Base-by-base conservation (phyloP, 2,113 vertebrate species). In the Anhinga rufa region DNA sequence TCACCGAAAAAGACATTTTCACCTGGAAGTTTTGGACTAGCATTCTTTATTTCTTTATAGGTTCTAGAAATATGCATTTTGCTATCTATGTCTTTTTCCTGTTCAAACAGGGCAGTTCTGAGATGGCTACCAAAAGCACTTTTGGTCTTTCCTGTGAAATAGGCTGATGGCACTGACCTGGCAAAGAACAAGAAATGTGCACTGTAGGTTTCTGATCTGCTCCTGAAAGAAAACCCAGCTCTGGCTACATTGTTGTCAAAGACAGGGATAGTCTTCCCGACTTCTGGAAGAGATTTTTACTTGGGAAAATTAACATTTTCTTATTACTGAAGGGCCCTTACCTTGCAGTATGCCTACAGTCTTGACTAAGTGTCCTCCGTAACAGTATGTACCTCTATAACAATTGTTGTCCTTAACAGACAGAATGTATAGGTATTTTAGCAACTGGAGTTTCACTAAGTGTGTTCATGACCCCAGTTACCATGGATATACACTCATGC, bases 351-450 rank as follows among this genome's bases (percentile, higher is more conserved):
- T 29, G 24, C 44, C 80, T 49, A 14, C 15, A 44, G 26, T 26
- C 87, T 72, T 69, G 40, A 16, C 18, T n/a, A 25, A 1, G 1
- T 8, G 17, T 29, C 9, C 17, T 86, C 44, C 0, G 0, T 64
- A 52, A 42, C 17, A 57, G 26, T 4, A 28, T 5, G 18, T 38
- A 38, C 34, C 42, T 60, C 31, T 85, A 0, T 54, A 71, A 70
- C 44, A 57, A 29, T 10, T 79, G 9, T 12, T 88, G 18, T 14
- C 44, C 25, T 64, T 36, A 17, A 40, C 0, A 71, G 32, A 14
- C 46, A 69, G 55, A 70, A 74, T 9, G 7, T 26, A 29, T 2
- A n/a, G 24, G 3, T 71, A 44, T 62, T 68, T 58, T 40, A 82
- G n/a, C 74, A 36, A 38, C n/a, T 66, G 68, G 28, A 81, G 60